phyloP scores from a whole-genome alignment of 2,888 invertebrate species.

The Cybosia mesomella region DNA sequence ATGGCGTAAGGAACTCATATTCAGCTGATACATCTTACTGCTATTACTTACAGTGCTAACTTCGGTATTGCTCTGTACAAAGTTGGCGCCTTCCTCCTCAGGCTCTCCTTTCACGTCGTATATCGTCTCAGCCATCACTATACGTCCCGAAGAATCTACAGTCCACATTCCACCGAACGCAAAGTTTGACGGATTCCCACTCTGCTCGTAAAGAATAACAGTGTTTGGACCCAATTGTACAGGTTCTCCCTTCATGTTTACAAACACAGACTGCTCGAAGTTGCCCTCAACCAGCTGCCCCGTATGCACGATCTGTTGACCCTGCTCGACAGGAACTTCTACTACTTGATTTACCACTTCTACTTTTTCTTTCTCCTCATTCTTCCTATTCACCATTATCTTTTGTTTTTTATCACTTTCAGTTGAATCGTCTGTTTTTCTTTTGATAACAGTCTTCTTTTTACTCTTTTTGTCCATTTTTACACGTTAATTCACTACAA shows the following conservation, averaged over 20 bases:
- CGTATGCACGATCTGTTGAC: slow-evolving; percentile 81
- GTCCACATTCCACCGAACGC: slow-evolving; percentile 85
- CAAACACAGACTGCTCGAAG: slow-evolving; percentile 84
- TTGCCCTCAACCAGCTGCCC: slow-evolving; percentile 82
- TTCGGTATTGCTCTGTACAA: slow-evolving; percentile 78
- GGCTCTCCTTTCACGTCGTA: slow-evolving; percentile 85
- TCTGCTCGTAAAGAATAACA: slow-evolving; percentile 83
- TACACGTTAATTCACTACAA: slow-evolving; percentile 52
- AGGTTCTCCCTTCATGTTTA: slow-evolving; percentile 84
- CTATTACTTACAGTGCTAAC: slow-evolving; percentile 73
- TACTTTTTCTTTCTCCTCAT: slow-evolving; percentile 77
- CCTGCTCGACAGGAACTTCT: slow-evolving; percentile 81
- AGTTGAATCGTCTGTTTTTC: slow-evolving; percentile 79
- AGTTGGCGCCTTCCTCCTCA: slow-evolving; percentile 76
- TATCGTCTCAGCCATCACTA: slow-evolving; percentile 85
- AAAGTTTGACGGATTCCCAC: slow-evolving; percentile 81
- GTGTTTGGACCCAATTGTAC: slow-evolving; percentile 83
- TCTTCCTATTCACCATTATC: slow-evolving; percentile 76
- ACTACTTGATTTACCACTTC: slow-evolving; percentile 81
- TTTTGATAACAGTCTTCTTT: slow-evolving; percentile 83
- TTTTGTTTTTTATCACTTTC: slow-evolving; percentile 79
- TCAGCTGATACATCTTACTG: not conserved
- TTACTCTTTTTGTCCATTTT: slow-evolving; percentile 86
- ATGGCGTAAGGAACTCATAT: not conserved
- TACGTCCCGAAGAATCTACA: slow-evolving; percentile 81